A percentile compares a stretch with the other conserved stretches of the same genome.
Conservation (phyloP, 2,797 vertebrate genomes). For the Anguilla marmorata region DNA sequence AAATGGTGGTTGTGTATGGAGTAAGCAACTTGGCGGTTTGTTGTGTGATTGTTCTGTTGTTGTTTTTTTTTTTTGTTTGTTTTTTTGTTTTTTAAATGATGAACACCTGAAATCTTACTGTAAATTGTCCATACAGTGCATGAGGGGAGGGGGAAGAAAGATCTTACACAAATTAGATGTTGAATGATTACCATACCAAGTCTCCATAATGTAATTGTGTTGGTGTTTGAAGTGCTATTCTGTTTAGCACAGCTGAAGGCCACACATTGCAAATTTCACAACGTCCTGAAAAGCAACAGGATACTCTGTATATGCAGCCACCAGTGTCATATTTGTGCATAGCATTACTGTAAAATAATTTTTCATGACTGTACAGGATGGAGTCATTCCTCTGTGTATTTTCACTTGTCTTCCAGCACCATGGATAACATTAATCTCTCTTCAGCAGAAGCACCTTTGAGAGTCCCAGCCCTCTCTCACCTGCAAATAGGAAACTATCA, state of each 20-base stretch:
- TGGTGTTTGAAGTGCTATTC: background rate
- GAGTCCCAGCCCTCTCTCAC: constrained; percentile 2
- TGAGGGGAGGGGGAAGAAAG: background rate
- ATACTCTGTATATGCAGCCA: background rate
- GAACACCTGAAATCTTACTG: background rate
- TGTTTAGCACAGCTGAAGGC: background rate
- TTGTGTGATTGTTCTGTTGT: background rate
- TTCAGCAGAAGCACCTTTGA: background rate
- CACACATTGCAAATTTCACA: background rate
- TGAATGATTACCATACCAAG: background rate
- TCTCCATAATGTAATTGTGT: background rate
- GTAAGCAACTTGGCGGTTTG: background rate
- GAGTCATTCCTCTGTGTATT: background rate
- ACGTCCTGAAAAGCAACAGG: background rate
- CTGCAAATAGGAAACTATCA: background rate
- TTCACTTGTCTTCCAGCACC: background rate
- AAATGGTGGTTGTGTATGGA: background rate
- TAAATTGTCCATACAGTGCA: background rate
- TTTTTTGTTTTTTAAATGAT: background rate
- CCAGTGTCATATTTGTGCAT: background rate
- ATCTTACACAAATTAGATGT: background rate
- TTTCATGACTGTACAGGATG: background rate
- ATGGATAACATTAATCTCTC: background rate
- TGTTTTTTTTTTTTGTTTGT: background rate
- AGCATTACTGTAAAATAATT: background rate